Base-by-base conservation (phyloP, 2,113 vertebrate genomes). In the Gymnocephalus cernua region DNA sequence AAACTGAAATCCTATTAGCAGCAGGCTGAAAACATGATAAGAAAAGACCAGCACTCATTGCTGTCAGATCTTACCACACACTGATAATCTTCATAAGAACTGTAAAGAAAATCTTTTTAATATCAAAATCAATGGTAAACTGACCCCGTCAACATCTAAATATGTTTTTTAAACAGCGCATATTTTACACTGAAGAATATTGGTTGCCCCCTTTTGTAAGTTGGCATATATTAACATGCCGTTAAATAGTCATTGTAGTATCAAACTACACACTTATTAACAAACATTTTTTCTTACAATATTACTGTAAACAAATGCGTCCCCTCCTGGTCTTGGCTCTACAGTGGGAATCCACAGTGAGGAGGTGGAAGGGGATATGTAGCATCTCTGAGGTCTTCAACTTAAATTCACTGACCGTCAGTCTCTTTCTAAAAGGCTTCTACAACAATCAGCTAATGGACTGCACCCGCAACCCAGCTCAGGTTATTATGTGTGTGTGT, bases 391-490 rank as follows among this genome's bases (percentile, higher is more conserved):
- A 79, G 79, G 78, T 83, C 74, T 79, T 84, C n/a, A 47, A 76
- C 75, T 66, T 74, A 73, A 74, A 86, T 81, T 70, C 64, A 73
- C 77, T 73, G 63, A 67, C 65, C n/a, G 41, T 25, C 54, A 25
- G 45, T 25, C 50, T 80, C 45, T 61, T 47, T 59, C 66, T 64
- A 44, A 86, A 88, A 79, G 73, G 74, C 63, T 51, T 76, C 67
- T 27, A 23, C 29, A 59, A 69, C 79, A 91, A 90, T 92, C 90
- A 86, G 57, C 84, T 90, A 86, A 92, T 90, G 87, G 83, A 84
- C 69, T 44, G 29, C 83, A 89, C 56, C 83, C 63, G 47, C 66
- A 75, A n/a, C 59, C 27, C 56, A 59, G 44, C 77, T 83, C 74
- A 67, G 44, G 64, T 87, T 85, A 45, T 65, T 27, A 2, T 57